Conservation (phyloP, 1,140 invertebrate genomes). For the Eriosoma lanigerum region DNA sequence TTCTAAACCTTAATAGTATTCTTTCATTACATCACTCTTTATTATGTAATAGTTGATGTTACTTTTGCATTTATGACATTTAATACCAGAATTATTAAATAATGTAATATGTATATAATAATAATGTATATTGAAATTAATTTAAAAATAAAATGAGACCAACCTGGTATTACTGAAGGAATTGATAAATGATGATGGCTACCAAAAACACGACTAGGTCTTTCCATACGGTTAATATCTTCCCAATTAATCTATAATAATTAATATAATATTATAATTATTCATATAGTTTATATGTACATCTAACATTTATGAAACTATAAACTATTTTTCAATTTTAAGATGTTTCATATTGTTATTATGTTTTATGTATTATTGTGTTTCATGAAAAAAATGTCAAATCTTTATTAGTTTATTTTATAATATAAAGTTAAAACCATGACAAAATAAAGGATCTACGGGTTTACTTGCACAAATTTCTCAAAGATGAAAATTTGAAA, state of each 20-base stretch:
- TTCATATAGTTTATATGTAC: neutral
- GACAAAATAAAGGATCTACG: too few species aligned
- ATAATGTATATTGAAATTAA: neutral
- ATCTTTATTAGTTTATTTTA: neutral
- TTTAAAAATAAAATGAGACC: neutral
- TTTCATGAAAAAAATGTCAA: neutral
- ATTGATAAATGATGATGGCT: conserved; percentile 34
- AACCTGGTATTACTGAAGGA: conserved; percentile 2
- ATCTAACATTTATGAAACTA: neutral
- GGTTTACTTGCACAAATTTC: too few species aligned
- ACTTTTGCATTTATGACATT: too few species aligned
- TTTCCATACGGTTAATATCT: conserved; percentile 40
- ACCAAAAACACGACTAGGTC: conserved; percentile 37
- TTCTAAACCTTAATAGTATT: too few species aligned
- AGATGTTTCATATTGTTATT: neutral
- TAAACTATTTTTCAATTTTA: neutral
- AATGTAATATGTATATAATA: too few species aligned
- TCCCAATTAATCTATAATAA: conserved; percentile 25
- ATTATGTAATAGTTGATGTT: too few species aligned
- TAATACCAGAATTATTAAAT: too few species aligned
- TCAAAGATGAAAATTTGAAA: too few species aligned
- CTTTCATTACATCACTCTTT: too few species aligned
- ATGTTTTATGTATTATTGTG: neutral
- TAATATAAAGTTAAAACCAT: neutral
- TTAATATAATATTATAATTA: neutral